phyloP scores from a whole-genome alignment of 2,113 vertebrate species.

The Actenoides hombroni region DNA sequence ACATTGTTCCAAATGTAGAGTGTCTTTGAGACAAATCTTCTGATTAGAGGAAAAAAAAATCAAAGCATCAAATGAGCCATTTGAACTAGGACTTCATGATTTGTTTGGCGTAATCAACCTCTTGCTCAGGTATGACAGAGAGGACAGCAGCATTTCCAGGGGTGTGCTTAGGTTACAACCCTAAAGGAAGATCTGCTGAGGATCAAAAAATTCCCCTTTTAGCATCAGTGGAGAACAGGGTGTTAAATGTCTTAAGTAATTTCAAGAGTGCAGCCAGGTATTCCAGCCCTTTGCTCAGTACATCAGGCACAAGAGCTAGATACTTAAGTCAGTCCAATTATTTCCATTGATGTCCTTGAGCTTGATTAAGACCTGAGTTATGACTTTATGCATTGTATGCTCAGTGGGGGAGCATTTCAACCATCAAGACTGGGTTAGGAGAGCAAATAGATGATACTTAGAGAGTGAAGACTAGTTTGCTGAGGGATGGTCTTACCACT shows the following conservation, averaged over 20 bases:
- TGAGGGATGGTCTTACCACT: not conserved
- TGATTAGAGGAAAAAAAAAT: not conserved
- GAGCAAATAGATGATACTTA: not conserved
- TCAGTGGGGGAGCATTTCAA: not conserved
- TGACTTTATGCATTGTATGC: not conserved
- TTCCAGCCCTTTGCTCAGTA: not conserved
- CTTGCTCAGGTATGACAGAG: not conserved
- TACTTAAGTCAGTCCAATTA: constrained; percentile 3
- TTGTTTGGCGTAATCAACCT: not conserved
- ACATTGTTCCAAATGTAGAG: not conserved
- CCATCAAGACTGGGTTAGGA: not conserved
- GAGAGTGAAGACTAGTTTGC: not conserved
- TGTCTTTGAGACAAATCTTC: not conserved
- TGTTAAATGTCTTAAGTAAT: not conserved
- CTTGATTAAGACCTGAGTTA: constrained; percentile 25
- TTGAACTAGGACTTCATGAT: not conserved
- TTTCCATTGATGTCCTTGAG: not conserved
- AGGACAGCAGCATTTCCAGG: not conserved
- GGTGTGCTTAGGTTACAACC: not conserved
- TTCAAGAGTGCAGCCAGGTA: not conserved
- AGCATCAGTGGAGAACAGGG: not conserved
- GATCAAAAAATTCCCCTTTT: not conserved
- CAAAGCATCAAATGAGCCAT: not conserved
- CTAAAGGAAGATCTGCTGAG: not conserved
- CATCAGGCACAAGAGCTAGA: not conserved